Evolutionary conservation across 2,113 vertebrate genomes (phyloP), one percentile per base, ranked within the genome.

Genomic region (Oenanthe melanoleuca): DNA sequence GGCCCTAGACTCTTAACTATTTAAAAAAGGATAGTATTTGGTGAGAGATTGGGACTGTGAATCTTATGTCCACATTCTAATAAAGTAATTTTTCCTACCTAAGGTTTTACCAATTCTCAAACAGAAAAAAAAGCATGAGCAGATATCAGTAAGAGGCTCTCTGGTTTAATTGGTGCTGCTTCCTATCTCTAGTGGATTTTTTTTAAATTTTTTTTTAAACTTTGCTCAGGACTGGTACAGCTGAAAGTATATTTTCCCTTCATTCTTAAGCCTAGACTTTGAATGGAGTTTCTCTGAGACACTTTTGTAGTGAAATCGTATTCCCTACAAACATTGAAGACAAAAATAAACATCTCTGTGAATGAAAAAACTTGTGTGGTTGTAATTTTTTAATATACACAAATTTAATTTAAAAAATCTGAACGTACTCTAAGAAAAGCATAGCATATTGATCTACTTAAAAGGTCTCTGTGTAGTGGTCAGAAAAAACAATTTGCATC

Each of bases 231-330:
- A 96, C 94, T 96, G 94, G 96, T 96, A 97, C 95, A 94, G 95
- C 88, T 94, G 96, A 97, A 97, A 96, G 93, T 96, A 84, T 95
- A 96, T 96, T 93, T 96, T 96, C 94, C 95, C 93, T 95, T 96
- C 85, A 96, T 96, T 96, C 94, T 93, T 96, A 96, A 94, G 93
- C 47, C 85, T 96, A 95, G 92, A 95, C 83, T 97, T 97, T 95
- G 93, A 96, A 97, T 97, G 96, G 93, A 96, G 94, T 97, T 97
- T 96, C 95, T 97, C 94, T 94, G 94, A 97, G 93, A 95, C 92
- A 96, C 89, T 96, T 97, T 97, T 97, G 92, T 97, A 97, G 95
- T 95, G 94, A 96, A 95, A 95, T 88, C 81, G 13, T 96, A 95
- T 96, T 97, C 94, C 95, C 95, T 96, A 90, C 92, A 92, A 96